Base-by-base conservation (phyloP, 2,888 invertebrate genomes). In the Corythucha ciliata region DNA sequence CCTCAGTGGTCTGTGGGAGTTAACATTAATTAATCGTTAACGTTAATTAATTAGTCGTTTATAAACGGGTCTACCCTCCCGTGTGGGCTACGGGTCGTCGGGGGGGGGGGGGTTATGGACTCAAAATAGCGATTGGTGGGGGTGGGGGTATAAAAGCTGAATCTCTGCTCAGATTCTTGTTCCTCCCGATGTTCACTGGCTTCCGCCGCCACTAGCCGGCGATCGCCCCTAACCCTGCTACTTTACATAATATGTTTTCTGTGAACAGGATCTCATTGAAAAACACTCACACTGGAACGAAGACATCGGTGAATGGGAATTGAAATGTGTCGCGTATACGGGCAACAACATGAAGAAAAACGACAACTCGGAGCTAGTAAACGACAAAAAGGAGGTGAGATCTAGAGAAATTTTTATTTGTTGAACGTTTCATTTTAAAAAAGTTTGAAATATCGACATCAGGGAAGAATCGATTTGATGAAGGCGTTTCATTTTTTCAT, bases 271-370 rank as follows among this genome's bases (percentile, higher is more conserved):
- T 42, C 77, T 89, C 70, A 87, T 96, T 57, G 90, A 92, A 64
- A 77, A 83, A 63, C 88, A 93, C 65, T 85, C 93, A 36, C 83
- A 88, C 64, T 98, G 96, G 93, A 97, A 94, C 71, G 94, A 94
- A 69, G 96, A 97, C 65, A 88, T 94, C 26, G 96, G 96, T 26
- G 97, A 98, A 69, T 98, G 96, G 89, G 94, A 97, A 68, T 77
- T 98, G 39, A 85, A 86, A 67, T 96, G 96, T 68, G 93, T 98
- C 6, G 97, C 97, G 0, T 98, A 98, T 69, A 93, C 96, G 6
- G 97, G 97, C 0, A 98, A 98, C 72, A 98, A 98, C 67, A 96
- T 97, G 92, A 75, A 84, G 53, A 86, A 87, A 53, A 57, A 59
- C 16, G 57, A 59, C 12, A 56, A 56, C 6, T 50, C 52, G 22